phyloP scores from a whole-genome alignment of 2,888 invertebrate species.

The Ametastegia equiseti region DNA sequence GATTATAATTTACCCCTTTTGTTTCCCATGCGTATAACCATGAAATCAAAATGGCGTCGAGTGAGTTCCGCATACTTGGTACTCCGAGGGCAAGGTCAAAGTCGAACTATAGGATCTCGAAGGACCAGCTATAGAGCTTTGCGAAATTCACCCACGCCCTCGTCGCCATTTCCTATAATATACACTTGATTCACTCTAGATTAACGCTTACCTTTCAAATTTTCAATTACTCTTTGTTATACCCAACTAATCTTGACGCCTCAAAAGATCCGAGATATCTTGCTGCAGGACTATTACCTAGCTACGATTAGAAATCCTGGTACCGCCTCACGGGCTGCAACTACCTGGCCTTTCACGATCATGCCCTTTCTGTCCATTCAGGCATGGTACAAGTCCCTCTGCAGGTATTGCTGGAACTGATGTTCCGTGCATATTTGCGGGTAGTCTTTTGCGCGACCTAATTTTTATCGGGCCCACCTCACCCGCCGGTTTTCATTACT shows the following conservation, averaged over 20 bases:
- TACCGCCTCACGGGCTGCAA: constrained; percentile 1
- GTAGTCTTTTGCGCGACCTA: constrained; percentile 37
- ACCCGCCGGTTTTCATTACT: constrained; percentile 33
- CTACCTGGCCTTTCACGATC: neutral
- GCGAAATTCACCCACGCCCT: constrained; percentile 29
- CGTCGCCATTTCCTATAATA: constrained; percentile 10
- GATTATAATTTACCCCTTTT: neutral
- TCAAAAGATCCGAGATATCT: neutral
- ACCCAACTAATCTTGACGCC: neutral
- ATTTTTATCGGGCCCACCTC: constrained; percentile 35
- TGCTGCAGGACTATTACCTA: neutral
- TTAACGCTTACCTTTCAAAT: constrained; percentile 31
- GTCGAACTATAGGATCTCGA: constrained; percentile 6
- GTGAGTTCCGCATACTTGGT: neutral
- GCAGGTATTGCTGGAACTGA: constrained; percentile 4
- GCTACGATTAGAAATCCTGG: neutral
- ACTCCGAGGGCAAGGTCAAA: constrained; percentile 33
- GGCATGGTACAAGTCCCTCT: neutral
- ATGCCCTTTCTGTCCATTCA: constrained; percentile 15
- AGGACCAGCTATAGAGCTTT: neutral
- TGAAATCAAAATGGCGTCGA: constrained; percentile 26
- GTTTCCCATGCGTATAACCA: neutral
- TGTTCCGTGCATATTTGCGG: constrained; percentile 3
- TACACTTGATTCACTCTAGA: constrained; percentile 31
- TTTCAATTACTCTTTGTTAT: constrained; percentile 24